Base-by-base conservation (phyloP, 1,140 invertebrate genomes). In the Dendrolimus kikuchii region DNA sequence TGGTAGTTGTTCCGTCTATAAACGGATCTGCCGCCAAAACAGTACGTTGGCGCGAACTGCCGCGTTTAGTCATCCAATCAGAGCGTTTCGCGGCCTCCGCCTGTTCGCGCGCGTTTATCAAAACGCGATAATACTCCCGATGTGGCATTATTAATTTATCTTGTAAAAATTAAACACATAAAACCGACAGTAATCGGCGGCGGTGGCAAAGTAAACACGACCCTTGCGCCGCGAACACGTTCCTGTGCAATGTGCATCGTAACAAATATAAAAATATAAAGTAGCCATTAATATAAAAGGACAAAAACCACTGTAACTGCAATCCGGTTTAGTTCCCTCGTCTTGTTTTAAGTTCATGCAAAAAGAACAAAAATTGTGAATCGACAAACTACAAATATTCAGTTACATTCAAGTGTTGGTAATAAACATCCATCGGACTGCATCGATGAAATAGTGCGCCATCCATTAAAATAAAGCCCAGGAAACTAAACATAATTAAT, bases 101-200 rank as follows among this genome's bases (percentile, higher is more conserved):
- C 59, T 59, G 72, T 65, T 61, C 66, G 76, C 73, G 77, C 75
- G 74, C 69, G 59, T 77, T 81, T 78, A 81, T 81, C 70, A 74
- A 79, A 77, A 59, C 51, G 57, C 70, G 72, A 82, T 78, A 81
- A 74, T 71, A 66, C 56, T 55, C 55, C 42, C 58, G 60, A 60
- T 59, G 57, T 60, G 57, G 52, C 59, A 54, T 65, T 62, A 57
- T 59, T 70, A 71, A 74, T 76, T 64, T 69, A 71, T 75, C 23
- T 23, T 23, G 23, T 23, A 23, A 23, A 80, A 81, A 61, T 73
- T 78, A 69, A 77, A 75, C 62, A 77, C 79, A 75, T 81, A 81
- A 81, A 73, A 72, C 61, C 44, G 53, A 52, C 55, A 60, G 55
- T 60, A 60, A 66, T 67, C 57, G 63, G 52, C 55, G 53, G 46